phyloP scores from a whole-genome alignment of 2,888 invertebrate genomes.

The Sarcophaga rosellei region DNA sequence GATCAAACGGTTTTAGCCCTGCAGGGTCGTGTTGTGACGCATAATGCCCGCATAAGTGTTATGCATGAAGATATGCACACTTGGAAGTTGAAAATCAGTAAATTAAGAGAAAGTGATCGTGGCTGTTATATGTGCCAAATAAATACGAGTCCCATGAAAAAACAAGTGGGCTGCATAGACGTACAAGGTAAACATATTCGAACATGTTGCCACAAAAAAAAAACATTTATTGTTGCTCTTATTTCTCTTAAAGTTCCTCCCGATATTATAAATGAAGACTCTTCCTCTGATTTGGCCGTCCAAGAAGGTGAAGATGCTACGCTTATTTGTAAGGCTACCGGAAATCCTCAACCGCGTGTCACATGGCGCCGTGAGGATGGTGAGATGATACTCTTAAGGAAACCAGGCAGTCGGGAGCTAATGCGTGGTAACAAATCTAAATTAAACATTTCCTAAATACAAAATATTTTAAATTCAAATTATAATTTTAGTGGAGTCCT shows the following conservation, averaged over 20 bases:
- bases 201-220: background rate
- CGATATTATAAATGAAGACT: conserved; percentile 88
- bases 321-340: conserved; percentile 89
- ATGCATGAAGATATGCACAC: conserved; percentile 91
- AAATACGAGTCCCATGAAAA: conserved; percentile 93
- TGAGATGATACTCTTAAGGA: conserved; percentile 84
- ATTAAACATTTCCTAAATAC: background rate
- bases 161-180: conserved; percentile 93
- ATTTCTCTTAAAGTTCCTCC: conserved; percentile 85
- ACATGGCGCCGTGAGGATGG: conserved; percentile 91
- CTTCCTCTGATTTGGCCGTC: conserved; percentile 89
- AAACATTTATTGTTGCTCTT: background rate
- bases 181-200: conserved; percentile 86
- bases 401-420: conserved; percentile 81
- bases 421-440: conserved; percentile 76
- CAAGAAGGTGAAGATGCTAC: conserved; percentile 90
- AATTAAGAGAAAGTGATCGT: conserved; percentile 90
- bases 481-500: conserved; percentile 85
- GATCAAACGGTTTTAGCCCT: conserved; percentile 95
- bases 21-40: conserved; percentile 91
- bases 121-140: conserved; percentile 97
- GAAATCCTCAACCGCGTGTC: conserved; percentile 89
- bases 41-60: conserved; percentile 91
- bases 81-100: conserved; percentile 92
- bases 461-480: conserved; percentile 29